Evolutionary conservation across 2,113 vertebrate species (phyloP), one percentile per base, ranked within the genome.

Genomic region (Neodontobutis hainanensis): DNA sequence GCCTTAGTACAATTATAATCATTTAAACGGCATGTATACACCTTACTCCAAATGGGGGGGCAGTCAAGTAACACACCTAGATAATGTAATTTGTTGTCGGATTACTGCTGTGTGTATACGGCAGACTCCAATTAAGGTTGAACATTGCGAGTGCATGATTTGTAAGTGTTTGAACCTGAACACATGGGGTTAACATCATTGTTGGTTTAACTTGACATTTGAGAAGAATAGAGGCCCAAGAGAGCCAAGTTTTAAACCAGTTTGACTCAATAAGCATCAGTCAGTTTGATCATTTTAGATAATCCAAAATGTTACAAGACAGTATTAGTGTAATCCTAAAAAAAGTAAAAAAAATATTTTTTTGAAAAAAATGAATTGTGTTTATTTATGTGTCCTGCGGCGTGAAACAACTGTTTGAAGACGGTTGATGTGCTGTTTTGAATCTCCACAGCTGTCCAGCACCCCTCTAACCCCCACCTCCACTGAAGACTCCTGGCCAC

Each of bases 361-460:
- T 4, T 45, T 45, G 10, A 12, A 45, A 8, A 4, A 45, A 45
- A 45, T 4, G 4, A 45, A 45, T 3, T 2, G 12, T 38, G 36
- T 38, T 36, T 55, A 32, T 55, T 32, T 32, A 47, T 61, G 40
- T 42, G 47, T 49, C 11, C n/a, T 69, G 42, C 36, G 56, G 59
- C 61, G 75, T 52, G 50, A 44, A 60, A 49, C 53, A 81, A 78
- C 51, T 75, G 52, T 66, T 57, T 65, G 73, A 52, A 64, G 56
- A 52, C 34, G 53, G 71, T 60, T 84, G 73, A 82, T 68, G 75
- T 72, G 63, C 70, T 60, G 53, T 61, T 76, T 80, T 76, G 73
- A 59, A 52, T 82, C 79, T 82, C 61, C 85, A 89, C 84, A 86
- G 86, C 88, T 92, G 89, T 87, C 78, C 76, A 68, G 72, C 69